Base-by-base conservation (phyloP, 2,113 vertebrate genomes). In the Miniopterus natalensis region DNA sequence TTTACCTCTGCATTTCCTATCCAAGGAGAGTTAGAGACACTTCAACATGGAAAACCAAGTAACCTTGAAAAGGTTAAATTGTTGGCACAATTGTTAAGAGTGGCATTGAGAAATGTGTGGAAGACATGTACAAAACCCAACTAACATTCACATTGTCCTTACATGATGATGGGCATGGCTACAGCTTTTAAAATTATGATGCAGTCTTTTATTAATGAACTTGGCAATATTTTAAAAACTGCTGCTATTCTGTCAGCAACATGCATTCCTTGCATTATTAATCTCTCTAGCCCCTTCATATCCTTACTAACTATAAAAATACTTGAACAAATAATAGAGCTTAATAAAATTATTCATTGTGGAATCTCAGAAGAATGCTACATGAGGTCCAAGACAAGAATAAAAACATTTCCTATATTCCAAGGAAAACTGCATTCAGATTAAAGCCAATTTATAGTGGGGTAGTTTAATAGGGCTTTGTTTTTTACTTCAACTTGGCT, bases 231-330 rank as follows among this genome's bases (percentile, higher is more conserved):
- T 78, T 78, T 61, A 84, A 65, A 91, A 93, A 94, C 75, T 78
- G 77, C 59, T 78, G 47, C 68, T 90, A 91, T 97, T 97, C 90
- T 91, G 81, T 91, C 4, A 20, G 68, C 40, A 88, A 40, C 8
- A 21, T 66, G 66, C 68, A 96, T 96, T 97, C 96, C n/a, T 97
- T 94, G 49, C 77, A 95, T 97, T 96, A 94, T 94, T 91, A 96
- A 91, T 98, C 77, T 92, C 94, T 97, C 90, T 57, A 83, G 73
- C 89, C 74, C 73, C 77, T 94, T 88, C 90, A 63, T 47, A 49
- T 91, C 51, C 63, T 88, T 74, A 90, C 91, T 91, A 70, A 71
- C 51, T 85, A 93, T 61, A 91, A 92, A 96, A 95, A 92, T 93
- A 95, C 94, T 97, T 91, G 81, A 91, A 84, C 89, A 94, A 90